Conservation (phyloP, 1,140 invertebrate genomes). For the Anoplophora glabripennis region DNA sequence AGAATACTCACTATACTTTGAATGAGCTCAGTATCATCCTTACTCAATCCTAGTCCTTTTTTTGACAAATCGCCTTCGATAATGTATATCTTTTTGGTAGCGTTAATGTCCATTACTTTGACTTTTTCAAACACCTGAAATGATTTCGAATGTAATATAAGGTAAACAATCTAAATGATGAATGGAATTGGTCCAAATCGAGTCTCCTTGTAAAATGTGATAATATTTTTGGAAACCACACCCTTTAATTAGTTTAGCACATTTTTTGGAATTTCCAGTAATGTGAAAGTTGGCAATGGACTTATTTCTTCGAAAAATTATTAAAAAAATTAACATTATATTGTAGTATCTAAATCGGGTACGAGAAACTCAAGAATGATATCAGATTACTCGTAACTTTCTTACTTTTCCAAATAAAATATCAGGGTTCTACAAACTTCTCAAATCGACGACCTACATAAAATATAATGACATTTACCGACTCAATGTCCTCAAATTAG, state of each 20-base stretch:
- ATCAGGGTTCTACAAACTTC: no score
- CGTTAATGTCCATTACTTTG: neutral
- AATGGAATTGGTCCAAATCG: neutral
- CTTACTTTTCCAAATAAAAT: no score
- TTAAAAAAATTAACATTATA: no score
- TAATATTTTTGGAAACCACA: constrained; percentile 12
- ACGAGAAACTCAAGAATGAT: no score
- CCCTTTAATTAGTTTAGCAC: neutral
- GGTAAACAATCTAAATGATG: constrained; percentile 1
- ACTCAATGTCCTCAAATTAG: no score
- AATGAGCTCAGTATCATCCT: constrained; percentile 13
- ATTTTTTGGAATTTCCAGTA: no score
- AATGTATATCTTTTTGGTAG: constrained; percentile 12
- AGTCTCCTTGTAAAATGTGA: constrained; percentile 13
- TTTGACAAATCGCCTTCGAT: constrained; percentile 26
- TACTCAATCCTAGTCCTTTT: constrained; percentile 18
- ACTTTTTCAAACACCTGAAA: constrained; percentile 16
- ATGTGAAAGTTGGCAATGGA: no score
- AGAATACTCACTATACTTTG: constrained; percentile 18
- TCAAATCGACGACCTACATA: no score
- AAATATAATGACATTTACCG: no score
- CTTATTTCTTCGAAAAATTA: no score
- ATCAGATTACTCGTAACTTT: no score
- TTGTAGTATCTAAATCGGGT: no score
- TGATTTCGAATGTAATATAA: neutral